A percentile compares a stretch with the other conserved stretches of the same genome.
Evolutionary conservation across 53 echinoderm and acorn worm genomes (phyloP).

Genomic region (Actinopyga echinites): DNA sequence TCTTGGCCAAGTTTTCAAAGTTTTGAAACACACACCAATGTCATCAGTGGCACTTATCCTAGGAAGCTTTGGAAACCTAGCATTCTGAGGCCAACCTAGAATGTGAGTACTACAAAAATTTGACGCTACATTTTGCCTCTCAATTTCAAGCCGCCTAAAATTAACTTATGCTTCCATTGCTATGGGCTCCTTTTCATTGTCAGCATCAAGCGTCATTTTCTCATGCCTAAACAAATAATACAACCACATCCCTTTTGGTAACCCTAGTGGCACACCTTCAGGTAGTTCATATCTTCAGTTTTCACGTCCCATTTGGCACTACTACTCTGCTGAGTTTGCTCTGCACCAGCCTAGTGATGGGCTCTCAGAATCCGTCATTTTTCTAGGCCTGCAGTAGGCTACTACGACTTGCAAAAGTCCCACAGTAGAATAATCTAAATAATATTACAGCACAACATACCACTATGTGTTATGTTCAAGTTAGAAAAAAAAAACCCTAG

Average conservation of each 20-base stretch:
- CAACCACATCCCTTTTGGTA: conserved; percentile 10
- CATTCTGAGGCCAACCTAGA: neutral
- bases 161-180: no score
- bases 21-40: conserved; percentile 31
- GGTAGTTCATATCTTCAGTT: neutral
- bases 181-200: no score
- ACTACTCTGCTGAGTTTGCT: no score
- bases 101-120: neutral
- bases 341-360: no score
- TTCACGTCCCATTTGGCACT: no score
- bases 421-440: no score
- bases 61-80: neutral
- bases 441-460: no score
- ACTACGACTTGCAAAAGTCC: no score
- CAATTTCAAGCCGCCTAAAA: neutral
- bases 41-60: neutral
- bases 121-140: neutral
- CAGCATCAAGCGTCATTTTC: neutral
- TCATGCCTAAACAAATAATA: neutral
- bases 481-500: no score
- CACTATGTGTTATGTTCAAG: no score
- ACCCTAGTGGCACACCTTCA: neutral
- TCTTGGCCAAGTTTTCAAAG: conserved; percentile 2
- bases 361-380: no score
- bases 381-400: no score